Conservation (phyloP, 2,797 vertebrate species). For the Callimico goeldii region DNA sequence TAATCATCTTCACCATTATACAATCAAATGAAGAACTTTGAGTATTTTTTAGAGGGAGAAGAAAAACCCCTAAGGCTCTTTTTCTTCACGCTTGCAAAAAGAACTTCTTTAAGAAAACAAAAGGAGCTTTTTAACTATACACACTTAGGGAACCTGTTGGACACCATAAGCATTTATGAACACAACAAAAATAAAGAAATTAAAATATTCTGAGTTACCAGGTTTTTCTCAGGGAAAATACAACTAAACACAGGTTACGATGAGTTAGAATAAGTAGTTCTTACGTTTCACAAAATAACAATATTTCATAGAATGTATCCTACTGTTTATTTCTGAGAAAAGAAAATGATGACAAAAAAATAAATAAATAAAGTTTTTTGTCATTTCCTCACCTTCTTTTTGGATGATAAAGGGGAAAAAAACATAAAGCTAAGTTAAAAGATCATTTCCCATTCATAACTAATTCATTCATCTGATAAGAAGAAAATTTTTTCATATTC, state of each 20-base stretch:
- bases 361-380: slow-evolving; percentile 5
- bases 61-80: slow-evolving; percentile 73
- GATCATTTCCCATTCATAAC: slow-evolving; percentile 75
- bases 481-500: slow-evolving; percentile 78
- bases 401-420: background rate
- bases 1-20: slow-evolving; percentile 81
- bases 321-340: slow-evolving; percentile 51
- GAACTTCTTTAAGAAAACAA: slow-evolving; percentile 67
- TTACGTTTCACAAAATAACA: slow-evolving; percentile 69
- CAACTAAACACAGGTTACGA: slow-evolving; percentile 73
- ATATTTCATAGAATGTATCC: slow-evolving; percentile 76
- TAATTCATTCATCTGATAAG: slow-evolving; percentile 79
- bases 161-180: background rate
- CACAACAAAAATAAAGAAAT: slow-evolving; percentile 65
- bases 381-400: slow-evolving; percentile 53
- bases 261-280: slow-evolving; percentile 49
- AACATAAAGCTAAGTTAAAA: slow-evolving; percentile 66
- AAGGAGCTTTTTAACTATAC: slow-evolving; percentile 59
- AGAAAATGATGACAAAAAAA: slow-evolving; percentile 54
- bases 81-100: slow-evolving; percentile 67
- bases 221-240: slow-evolving; percentile 66
- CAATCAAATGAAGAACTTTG: slow-evolving; percentile 78
- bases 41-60: slow-evolving; percentile 66
- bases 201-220: slow-evolving; percentile 63
- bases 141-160: slow-evolving; percentile 35